A percentile compares a stretch with the other conserved stretches of the same genome.
Evolutionary conservation across 2,888 invertebrate genomes (phyloP).

Genomic region (Calliopum simillimum): DNA sequence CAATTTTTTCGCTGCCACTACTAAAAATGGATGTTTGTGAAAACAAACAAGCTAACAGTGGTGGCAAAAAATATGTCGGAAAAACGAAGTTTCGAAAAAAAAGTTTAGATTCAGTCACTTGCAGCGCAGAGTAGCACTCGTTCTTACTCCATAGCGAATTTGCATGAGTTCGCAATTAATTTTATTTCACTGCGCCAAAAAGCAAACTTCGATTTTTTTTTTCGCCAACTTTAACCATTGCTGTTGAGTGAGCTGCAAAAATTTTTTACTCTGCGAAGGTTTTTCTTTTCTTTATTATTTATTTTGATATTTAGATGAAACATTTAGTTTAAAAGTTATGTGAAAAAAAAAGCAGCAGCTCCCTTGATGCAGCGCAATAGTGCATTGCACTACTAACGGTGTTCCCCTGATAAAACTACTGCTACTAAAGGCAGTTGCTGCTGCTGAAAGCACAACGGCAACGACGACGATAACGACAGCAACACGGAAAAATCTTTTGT

Average conservation of each 20-base stretch:
- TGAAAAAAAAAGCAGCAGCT: not conserved
- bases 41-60: too few species aligned
- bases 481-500: not conserved
- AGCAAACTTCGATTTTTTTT: slow-evolving; percentile 15
- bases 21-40: too few species aligned
- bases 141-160: not conserved
- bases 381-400: not conserved
- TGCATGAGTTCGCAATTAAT: slow-evolving; percentile 31
- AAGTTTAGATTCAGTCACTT: too few species aligned
- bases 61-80: too few species aligned
- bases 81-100: too few species aligned
- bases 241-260: not conserved
- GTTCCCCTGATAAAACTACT: not conserved
- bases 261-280: not conserved
- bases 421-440: not conserved
- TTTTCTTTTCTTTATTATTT: not conserved
- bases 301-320: slow-evolving; percentile 14
- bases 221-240: not conserved
- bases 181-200: slow-evolving; percentile 27
- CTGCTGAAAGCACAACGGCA: slow-evolving; percentile 2
- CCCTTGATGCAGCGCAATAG: not conserved
- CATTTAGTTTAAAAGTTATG: not conserved
- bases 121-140: too few species aligned
- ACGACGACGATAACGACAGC: not conserved
- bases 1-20: too few species aligned